A percentile compares a stretch with the other conserved stretches of the same genome.
These are phyloP conservation scores for Atrichornis clamosus DNA, from an alignment of 2,113 vertebrate species.

Conservation along the genomic window DNA sequence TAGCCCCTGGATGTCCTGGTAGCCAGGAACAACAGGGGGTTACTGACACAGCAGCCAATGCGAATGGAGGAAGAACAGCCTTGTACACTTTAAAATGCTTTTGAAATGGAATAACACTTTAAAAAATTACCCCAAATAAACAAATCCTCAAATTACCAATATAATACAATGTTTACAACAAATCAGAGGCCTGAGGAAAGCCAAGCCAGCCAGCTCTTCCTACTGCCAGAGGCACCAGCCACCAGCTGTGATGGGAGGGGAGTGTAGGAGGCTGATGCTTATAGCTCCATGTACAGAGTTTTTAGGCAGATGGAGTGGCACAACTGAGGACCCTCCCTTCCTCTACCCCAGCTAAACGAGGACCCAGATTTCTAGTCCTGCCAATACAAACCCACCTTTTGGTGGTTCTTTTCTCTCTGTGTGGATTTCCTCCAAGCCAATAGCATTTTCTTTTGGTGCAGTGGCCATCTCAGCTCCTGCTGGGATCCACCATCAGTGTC, in stretches of 20 bases:
- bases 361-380: not conserved
- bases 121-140: not conserved
- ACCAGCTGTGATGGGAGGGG: not conserved
- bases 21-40: accelerated
- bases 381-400: slow-evolving; percentile 47
- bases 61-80: not conserved
- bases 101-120: not conserved
- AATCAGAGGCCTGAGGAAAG: not conserved
- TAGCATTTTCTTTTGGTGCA: not conserved
- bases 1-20: not conserved
- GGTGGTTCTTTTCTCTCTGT: not conserved
- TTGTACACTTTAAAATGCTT: not conserved
- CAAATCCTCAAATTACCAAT: not conserved
- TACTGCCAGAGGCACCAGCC: not conserved
- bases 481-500: not conserved
- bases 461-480: slow-evolving; percentile 39
- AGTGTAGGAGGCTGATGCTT: not conserved
- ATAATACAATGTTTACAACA: not conserved
- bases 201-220: not conserved
- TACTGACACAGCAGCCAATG: not conserved
- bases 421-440: slow-evolving; percentile 57
- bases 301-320: not conserved
- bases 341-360: not conserved
- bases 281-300: not conserved
- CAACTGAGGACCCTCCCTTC: not conserved